phyloP scores from a whole-genome alignment of 2,888 invertebrate genomes.

The Cryptocheilus praepositus region DNA sequence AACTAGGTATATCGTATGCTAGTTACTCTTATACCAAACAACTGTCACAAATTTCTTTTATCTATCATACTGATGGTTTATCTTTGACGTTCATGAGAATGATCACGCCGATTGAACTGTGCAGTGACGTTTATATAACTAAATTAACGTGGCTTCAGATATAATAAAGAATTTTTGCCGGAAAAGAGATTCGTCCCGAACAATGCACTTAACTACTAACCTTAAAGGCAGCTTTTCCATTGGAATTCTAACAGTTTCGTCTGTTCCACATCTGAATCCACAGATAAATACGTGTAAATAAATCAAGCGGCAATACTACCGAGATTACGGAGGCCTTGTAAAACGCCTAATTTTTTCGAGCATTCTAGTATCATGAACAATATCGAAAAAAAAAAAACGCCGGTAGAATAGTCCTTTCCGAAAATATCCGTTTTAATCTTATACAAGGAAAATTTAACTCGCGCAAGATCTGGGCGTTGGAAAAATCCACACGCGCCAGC shows the following conservation, averaged over 20 bases:
- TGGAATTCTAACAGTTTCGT: conserved; percentile 1
- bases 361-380: conserved; percentile 29
- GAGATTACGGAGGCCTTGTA: conserved; percentile 2
- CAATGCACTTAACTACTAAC: conserved; percentile 9
- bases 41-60: not conserved
- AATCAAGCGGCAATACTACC: conserved; percentile 16
- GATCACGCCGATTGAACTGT: conserved; percentile 28
- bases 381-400: conserved; percentile 26
- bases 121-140: not conserved
- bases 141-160: conserved; percentile 12
- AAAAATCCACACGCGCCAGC: conserved; percentile 34
- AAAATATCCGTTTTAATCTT: conserved; percentile 19
- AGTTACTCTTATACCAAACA: conserved; percentile 13
- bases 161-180: conserved; percentile 16
- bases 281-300: conserved; percentile 21
- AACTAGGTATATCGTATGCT: conserved; percentile 15
- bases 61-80: conserved; percentile 1
- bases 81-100: conserved; percentile 8
- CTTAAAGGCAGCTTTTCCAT: not conserved
- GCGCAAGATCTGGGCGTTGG: conserved; percentile 44
- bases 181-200: conserved; percentile 18
- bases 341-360: no score
- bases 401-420: conserved; percentile 22
- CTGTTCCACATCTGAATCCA: conserved; percentile 8
- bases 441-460: conserved; percentile 26